Evolutionary conservation across 2,797 vertebrate species (phyloP).

Genomic region (Streptopelia turtur): DNA sequence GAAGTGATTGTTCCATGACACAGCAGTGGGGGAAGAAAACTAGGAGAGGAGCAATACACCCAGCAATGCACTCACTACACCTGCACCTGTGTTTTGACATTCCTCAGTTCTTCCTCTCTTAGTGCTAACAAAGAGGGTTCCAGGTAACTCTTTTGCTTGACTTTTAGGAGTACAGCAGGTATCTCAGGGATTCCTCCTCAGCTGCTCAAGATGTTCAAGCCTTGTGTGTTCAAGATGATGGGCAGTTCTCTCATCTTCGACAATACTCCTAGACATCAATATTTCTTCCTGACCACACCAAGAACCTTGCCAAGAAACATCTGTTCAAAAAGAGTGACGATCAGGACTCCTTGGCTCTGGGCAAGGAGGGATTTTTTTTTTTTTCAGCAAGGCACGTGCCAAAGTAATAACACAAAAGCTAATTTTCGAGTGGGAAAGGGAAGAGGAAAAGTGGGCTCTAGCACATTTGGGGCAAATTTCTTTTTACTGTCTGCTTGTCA

Average conservation of each 20-base stretch:
- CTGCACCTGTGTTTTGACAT: not conserved
- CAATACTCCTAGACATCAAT: not conserved
- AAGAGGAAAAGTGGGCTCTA: not conserved
- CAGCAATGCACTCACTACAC: not conserved
- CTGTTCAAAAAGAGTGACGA: not conserved
- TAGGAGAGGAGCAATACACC: not conserved
- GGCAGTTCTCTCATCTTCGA: not conserved
- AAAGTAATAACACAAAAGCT: constrained; percentile 28
- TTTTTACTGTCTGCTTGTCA: constrained; percentile 61
- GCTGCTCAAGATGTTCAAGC: not conserved
- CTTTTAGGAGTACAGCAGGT: not conserved
- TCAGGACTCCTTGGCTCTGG: not conserved
- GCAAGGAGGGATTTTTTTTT: not conserved
- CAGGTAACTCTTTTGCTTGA: not conserved
- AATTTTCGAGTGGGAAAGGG: constrained; percentile 20
- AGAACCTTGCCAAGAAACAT: not conserved
- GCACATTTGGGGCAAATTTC: constrained; percentile 52
- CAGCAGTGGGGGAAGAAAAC: not conserved
- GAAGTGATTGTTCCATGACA: not conserved
- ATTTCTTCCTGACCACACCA: not conserved
- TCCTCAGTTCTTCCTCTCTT: not conserved
- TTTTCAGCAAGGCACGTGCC: not conserved
- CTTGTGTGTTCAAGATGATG: not conserved
- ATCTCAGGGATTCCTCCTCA: not conserved
- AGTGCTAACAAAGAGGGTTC: not conserved